These are phyloP conservation scores for Daktulosphaira vitifoliae DNA, from an alignment of 1,140 invertebrate species.

Conservation along the genomic window DNA sequence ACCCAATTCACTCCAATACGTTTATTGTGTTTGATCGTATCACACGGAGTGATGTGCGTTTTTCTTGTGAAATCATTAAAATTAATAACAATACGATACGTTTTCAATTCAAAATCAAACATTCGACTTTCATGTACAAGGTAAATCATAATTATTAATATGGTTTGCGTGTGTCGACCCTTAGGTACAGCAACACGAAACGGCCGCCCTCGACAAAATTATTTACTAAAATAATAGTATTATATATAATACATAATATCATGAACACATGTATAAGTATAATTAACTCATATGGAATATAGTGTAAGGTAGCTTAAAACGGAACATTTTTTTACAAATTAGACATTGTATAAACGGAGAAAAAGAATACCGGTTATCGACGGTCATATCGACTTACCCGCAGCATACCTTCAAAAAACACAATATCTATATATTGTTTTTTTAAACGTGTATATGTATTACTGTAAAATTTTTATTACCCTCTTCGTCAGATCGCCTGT, in stretches of 20 bases:
- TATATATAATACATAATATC: background rate
- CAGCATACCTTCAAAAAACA: background rate
- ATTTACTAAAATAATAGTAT: conserved; percentile 17
- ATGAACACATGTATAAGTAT: background rate
- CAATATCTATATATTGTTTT: background rate
- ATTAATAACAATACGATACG: no score
- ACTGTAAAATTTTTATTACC: conserved; percentile 30
- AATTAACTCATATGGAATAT: background rate
- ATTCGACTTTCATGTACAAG: no score
- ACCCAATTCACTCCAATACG: no score
- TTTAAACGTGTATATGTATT: background rate
- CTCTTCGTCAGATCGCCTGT: conserved; percentile 22
- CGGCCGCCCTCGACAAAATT: background rate
- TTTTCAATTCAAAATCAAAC: no score
- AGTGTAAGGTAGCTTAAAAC: conserved; percentile 11
- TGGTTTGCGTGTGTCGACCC: no score
- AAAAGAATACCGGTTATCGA: conserved; percentile 12
- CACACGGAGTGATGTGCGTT: no score
- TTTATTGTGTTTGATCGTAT: no score
- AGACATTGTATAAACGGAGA: no score
- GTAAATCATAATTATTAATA: no score
- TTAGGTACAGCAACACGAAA: background rate
- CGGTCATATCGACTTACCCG: no score
- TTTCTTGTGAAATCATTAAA: no score
- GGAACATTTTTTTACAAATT: no score